These are phyloP conservation scores for Andrena bicolor DNA, from an alignment of 2,888 invertebrate species.

Conservation along the genomic window DNA sequence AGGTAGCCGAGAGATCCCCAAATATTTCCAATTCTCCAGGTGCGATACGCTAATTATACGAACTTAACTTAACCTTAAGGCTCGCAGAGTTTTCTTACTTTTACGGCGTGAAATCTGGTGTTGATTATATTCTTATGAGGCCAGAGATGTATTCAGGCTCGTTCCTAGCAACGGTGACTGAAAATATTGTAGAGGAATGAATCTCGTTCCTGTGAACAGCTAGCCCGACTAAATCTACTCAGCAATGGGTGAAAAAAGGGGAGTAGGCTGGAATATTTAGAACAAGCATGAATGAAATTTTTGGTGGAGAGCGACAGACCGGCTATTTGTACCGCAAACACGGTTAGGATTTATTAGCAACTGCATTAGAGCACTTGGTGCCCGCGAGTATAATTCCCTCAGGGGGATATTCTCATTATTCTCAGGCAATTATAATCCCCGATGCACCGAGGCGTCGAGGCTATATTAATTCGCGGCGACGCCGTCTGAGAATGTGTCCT, in stretches of 20 bases:
- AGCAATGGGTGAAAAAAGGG: background rate
- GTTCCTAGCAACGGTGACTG: background rate
- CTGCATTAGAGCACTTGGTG: conserved; percentile 58
- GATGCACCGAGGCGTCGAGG: conserved; percentile 65
- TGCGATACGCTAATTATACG: too few relatives aligned
- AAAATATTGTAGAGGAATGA: background rate
- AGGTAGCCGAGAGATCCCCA: background rate
- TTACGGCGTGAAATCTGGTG: too few relatives aligned
- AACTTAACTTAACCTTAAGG: too few relatives aligned
- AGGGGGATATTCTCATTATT: conserved; percentile 72
- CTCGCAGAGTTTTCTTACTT: too few relatives aligned
- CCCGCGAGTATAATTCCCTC: conserved; percentile 67
- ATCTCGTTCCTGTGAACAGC: background rate
- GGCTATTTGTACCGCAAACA: conserved; percentile 37
- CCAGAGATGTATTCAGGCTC: background rate
- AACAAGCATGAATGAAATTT: conserved; percentile 48
- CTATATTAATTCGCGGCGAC: conserved; percentile 77
- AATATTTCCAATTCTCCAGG: background rate
- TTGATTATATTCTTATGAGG: too few relatives aligned
- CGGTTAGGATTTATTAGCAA: conserved; percentile 66
- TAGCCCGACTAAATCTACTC: background rate
- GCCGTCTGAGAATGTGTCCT: conserved; percentile 77
- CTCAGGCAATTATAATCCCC: conserved; percentile 74
- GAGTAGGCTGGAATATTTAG: too few relatives aligned
- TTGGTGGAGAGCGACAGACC: conserved; percentile 18